Conservation (phyloP, 2,113 vertebrate species). For the Pelecanoides urinatrix region DNA sequence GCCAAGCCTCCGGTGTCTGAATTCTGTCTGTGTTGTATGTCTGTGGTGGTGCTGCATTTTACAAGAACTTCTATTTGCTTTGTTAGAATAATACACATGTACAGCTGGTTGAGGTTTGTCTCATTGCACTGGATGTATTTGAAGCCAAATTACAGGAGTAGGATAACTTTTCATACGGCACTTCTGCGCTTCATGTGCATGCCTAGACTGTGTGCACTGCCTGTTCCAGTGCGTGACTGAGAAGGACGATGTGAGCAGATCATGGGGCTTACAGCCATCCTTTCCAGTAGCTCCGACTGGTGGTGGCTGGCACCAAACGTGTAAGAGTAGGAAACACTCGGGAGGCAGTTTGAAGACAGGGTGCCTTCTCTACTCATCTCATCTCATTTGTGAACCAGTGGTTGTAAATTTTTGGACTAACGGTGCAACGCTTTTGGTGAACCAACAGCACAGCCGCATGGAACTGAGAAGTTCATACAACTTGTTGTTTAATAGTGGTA, state of each 20-base stretch:
- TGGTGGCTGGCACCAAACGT: background rate
- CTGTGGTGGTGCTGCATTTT: background rate
- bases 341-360: background rate
- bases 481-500: background rate
- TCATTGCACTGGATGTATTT: background rate
- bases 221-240: accelerated
- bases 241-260: background rate
- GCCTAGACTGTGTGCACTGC: background rate
- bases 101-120: background rate
- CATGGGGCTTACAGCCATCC: background rate
- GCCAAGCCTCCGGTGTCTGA: background rate
- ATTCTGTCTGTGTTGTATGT: background rate
- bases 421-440: background rate
- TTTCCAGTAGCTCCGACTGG: background rate
- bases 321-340: background rate
- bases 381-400: background rate
- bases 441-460: background rate
- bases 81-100: background rate
- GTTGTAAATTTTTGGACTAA: background rate
- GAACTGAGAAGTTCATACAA: background rate
- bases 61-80: background rate
- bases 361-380: background rate
- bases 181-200: too few species aligned
- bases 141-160: background rate
- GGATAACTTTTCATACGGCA: background rate